Evolutionary conservation across 2,888 invertebrate species (phyloP).

Genomic region (Loripinus fragilis): DNA sequence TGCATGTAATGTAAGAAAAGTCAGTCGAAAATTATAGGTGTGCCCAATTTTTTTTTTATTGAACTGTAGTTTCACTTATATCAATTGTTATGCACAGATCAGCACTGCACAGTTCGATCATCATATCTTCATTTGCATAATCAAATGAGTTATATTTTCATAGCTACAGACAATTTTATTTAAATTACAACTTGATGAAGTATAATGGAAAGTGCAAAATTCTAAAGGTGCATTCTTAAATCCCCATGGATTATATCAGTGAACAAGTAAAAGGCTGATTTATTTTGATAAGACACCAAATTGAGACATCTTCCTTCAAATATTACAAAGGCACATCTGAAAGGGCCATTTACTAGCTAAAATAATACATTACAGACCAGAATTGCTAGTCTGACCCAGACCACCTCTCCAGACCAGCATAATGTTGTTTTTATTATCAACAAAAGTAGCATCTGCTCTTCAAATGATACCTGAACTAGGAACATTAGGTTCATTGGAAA

Average conservation of each 20-base stretch:
- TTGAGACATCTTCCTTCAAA: neutral
- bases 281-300: neutral
- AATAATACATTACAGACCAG: neutral
- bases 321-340: neutral
- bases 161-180: no score
- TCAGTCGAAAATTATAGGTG: no score
- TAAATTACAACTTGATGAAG: no score
- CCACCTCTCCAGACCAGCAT: neutral
- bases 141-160: no score
- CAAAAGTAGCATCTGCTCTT: constrained; percentile 8
- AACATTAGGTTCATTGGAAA: neutral
- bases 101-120: no score
- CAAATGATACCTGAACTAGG: neutral
- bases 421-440: constrained; percentile 22
- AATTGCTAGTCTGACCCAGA: neutral
- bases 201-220: no score
- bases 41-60: no score
- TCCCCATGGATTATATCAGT: neutral
- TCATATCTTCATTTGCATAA: no score
- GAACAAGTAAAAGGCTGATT: neutral
- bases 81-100: no score
- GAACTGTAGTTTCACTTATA: no score
- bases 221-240: neutral
- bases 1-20: no score
- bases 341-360: neutral